These are phyloP conservation scores for Drosophila incognita DNA, from an alignment of 2,888 invertebrate genomes.

Conservation along the genomic window DNA sequence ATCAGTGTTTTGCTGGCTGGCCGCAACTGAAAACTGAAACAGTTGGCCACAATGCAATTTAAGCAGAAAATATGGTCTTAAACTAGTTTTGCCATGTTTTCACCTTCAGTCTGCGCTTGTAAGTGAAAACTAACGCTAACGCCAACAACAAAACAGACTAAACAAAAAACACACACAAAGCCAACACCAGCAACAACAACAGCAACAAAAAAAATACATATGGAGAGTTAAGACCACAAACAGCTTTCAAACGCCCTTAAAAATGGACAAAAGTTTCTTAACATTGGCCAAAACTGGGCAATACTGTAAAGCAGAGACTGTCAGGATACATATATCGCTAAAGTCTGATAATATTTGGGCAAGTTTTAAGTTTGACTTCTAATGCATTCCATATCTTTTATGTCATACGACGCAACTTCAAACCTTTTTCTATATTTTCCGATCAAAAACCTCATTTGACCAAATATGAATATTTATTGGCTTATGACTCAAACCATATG, in stretches of 20 bases:
- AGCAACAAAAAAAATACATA: conserved; percentile 1
- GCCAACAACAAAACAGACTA: conserved; percentile 27
- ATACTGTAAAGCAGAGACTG: background rate
- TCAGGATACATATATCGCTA: background rate
- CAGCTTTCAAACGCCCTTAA: conserved; percentile 28
- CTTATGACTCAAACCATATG: background rate
- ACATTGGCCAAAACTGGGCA: background rate
- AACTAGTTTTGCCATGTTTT: conserved; percentile 73
- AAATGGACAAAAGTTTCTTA: background rate
- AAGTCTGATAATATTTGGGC: background rate
- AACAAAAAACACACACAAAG: conserved; percentile 3
- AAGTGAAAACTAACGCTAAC: conserved; percentile 39
- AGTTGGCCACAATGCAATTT: conserved; percentile 74
- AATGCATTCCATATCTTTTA: background rate
- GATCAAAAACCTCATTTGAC: background rate
- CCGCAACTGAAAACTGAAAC: conserved; percentile 61
- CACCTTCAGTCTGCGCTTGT: conserved; percentile 24
- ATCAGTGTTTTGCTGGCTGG: background rate
- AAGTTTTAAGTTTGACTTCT: background rate
- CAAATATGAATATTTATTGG: conserved; percentile 18
- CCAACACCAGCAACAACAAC: conserved; percentile 10
- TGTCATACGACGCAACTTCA: too few species aligned
- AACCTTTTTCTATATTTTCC: background rate
- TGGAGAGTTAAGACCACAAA: background rate
- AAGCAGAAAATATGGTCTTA: conserved; percentile 79